Conservation (phyloP, 1,140 invertebrate genomes). For the Caerostris darwini region DNA sequence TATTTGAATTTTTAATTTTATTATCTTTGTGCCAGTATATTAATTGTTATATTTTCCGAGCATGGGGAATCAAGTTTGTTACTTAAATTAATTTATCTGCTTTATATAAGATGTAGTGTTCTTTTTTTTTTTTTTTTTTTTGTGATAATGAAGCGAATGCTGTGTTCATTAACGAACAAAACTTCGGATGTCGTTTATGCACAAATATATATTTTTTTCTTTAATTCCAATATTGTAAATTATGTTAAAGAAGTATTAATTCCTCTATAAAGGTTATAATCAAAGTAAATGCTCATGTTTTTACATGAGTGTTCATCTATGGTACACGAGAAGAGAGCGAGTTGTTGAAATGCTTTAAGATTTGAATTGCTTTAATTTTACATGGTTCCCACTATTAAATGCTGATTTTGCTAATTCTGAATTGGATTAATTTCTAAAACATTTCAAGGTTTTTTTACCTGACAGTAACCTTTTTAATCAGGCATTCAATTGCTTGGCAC, state of each 20-base stretch:
- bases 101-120: constrained; percentile 27
- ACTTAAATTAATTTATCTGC: constrained; percentile 35
- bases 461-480: no score
- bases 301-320: background rate
- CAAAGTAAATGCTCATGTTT: background rate
- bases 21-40: constrained; percentile 49
- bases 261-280: background rate
- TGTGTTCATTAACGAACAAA: constrained; percentile 35
- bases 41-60: constrained; percentile 24
- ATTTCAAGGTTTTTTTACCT: no score
- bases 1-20: constrained; percentile 30
- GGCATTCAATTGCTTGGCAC: no score
- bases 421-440: no score
- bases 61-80: constrained; percentile 41
- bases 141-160: constrained; percentile 40
- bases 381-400: background rate
- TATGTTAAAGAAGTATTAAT: background rate
- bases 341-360: no score
- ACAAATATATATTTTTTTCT: background rate
- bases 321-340: no score
- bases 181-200: background rate
- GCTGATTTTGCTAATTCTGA: no score
- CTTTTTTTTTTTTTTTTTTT: background rate
- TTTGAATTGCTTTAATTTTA: no score
- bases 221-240: background rate